Evolutionary conservation across 37 sponge, comb jelly and placozoan genomes (phyloP).

Genomic region (Mnemiopsis leidyi): DNA sequence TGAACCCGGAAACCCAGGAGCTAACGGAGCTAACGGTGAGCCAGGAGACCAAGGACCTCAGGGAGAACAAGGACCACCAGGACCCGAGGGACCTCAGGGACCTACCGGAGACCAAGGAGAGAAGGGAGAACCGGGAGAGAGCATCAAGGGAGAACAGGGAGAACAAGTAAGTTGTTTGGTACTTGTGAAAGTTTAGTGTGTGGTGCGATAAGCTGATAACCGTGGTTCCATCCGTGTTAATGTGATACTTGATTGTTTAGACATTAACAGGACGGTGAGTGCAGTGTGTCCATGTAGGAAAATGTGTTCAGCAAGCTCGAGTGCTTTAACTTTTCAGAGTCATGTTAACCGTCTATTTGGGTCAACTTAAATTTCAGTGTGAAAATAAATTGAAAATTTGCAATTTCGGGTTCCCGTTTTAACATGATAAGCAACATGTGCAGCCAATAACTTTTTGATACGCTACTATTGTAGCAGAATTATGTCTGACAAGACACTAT

Average conservation of each 20-base stretch:
- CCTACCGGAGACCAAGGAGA: slow-evolving; percentile 5
- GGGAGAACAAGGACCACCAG: slow-evolving; percentile 45
- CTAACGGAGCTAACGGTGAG: slow-evolving; percentile 8
- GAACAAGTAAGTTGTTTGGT: background rate
- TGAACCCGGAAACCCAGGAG: slow-evolving; percentile 28
- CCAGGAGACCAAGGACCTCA: background rate
- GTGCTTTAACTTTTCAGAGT: no score
- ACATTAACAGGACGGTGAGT: no score
- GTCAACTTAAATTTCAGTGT: no score
- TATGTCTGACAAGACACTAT: background rate
- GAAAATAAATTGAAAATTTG: no score
- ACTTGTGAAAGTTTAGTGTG: no score
- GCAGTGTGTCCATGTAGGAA: no score
- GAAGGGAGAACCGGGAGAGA: background rate
- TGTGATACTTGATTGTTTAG: no score
- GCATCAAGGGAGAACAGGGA: slow-evolving; percentile 4
- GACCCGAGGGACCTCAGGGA: slow-evolving; percentile 12
- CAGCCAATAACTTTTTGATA: background rate
- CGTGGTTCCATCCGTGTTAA: no score
- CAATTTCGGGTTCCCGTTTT: no score
- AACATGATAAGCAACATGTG: background rate
- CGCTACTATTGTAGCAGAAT: background rate
- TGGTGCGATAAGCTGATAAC: no score
- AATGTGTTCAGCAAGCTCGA: no score
- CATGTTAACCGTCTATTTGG: no score